Evolutionary conservation across 1,140 invertebrate species (phyloP), one percentile per base, ranked within the genome.

Genomic region (Sitophilus oryzae): DNA sequence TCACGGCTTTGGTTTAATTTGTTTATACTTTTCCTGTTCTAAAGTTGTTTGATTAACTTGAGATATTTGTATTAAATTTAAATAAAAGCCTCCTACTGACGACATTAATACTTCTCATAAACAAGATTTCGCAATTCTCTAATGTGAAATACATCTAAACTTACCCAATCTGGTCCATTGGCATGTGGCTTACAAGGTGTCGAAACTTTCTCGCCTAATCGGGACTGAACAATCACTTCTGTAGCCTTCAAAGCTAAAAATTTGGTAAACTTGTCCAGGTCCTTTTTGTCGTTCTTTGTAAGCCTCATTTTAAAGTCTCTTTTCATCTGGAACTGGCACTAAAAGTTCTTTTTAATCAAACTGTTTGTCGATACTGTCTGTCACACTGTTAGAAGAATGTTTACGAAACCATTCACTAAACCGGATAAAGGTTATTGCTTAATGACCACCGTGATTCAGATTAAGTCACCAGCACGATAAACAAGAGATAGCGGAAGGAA

Each of bases 201-300:
- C 64, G 80, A 79, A 20, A 91, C 80, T 74, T 91, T 93, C 49
- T 89, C 83, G 8, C 91, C 91, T 44, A 90, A 80, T 52, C 92
- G 76, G 1, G 88, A 89, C 68, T 94, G 89, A 5, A 95, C 88
- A 55, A 95, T 90, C 11, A 93, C 84, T 75, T 94, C 91, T 40
- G 89, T 83, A 47, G 84, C 81, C 76, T 93, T 94, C n/a, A 89
- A 76, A 0, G 88, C 84, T 49, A 95, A 77, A 69, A 90, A 91
- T 71, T 90, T 92, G 0, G 85, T 86, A 71, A 91, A 93, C 72
- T 89, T 91, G 45, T 91, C 88, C 69, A 93, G 75, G 60, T 88
- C 85, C 62, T 85, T 82, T 76, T 82, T 80, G 67, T 91, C 85
- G 60, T 82, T 81, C 51, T 71, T 74, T 58, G 74, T 82, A 42